Base-by-base conservation (phyloP, 2,113 vertebrate genomes). In the Cinclus cinclus region DNA sequence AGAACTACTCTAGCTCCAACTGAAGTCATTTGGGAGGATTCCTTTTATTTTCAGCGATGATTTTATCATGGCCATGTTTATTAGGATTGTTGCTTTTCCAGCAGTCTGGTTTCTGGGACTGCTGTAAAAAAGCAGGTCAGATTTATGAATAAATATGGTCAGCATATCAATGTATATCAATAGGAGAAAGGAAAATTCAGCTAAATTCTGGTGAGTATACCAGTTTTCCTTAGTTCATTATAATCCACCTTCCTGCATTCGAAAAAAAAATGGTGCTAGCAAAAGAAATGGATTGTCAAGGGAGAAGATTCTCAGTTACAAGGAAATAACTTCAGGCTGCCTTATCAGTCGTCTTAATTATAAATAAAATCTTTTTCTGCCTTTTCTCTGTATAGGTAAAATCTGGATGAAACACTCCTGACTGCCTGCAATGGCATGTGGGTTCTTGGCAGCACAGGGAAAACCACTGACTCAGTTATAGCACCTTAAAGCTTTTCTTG, bases 11-110 rank as follows among this genome's bases (percentile, higher is more conserved):
- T 42, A 74, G 56, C 79, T 78, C 47, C 4, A 10, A 7, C 5
- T 77, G 52, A 86, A 95, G 37, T 46, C 63, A 75, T 88, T 88
- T 92, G 82, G 71, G 88, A 95, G n/a, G n/a, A 42, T 65, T 92
- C 23, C 47, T 91, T 95, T 92, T 92, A 52, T 96, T 94, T 92
- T 83, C 80, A 76, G 69, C 89, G 83, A 81, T 84, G 88, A 89
- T 92, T 94, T 94, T 90, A 94, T 96, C 93, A 82, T 60, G 68
- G 25, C 64, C 15, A 16, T 74, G 56, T 87, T 81, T 83, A 92
- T 95, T 92, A 87, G 56, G 55, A 60, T 87, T 91, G 59, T 42
- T 94, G 71, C 67, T 89, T 70, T 95, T 79, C 69, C 85, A 89
- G 68, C 39, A 91, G 37, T n/a, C 41, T 87, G 77, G 47, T 62